A percentile compares a stretch with the other conserved stretches of the same genome.
phyloP scores from a whole-genome alignment of 2,113 vertebrate species.

The Eira barbara region DNA sequence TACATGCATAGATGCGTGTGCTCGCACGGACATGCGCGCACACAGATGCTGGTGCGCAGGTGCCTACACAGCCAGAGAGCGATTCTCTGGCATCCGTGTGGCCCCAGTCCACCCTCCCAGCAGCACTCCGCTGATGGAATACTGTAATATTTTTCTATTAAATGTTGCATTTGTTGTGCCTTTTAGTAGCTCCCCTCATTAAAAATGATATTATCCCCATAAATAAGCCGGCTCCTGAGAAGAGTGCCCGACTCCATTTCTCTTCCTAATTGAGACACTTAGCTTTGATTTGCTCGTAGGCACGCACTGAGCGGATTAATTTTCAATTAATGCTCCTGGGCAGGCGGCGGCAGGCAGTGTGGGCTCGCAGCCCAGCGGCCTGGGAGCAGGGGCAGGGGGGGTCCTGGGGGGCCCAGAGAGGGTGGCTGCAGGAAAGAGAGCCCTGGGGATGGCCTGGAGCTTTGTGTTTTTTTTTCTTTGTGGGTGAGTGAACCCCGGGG shows the following conservation, averaged over 20 bases:
- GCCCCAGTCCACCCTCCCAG: not conserved
- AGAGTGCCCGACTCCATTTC: slow-evolving; percentile 65
- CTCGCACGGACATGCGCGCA: not conserved
- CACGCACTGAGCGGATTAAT: slow-evolving; percentile 74
- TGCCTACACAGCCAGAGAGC: rapidly evolving
- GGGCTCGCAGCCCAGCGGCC: slow-evolving; percentile 50
- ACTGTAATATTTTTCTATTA: slow-evolving; percentile 74
- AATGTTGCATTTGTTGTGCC: slow-evolving; percentile 77
- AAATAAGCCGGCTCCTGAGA: slow-evolving; percentile 47
- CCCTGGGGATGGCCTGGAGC: not conserved
- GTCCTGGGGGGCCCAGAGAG: not conserved
- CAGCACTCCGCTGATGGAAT: slow-evolving; percentile 60
- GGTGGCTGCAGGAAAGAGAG: rapidly evolving
- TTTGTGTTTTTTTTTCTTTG: not conserved
- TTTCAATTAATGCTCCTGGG: slow-evolving; percentile 77
- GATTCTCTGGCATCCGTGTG: rapidly evolving
- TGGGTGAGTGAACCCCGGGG: not conserved
- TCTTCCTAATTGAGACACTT: slow-evolving; percentile 75
- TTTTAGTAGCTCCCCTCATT: slow-evolving; percentile 62
- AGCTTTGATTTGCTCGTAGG: slow-evolving; percentile 72
- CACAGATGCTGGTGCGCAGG: not conserved
- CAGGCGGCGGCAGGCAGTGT: slow-evolving; percentile 39
- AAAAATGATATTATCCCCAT: slow-evolving; percentile 61
- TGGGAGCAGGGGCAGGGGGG: not conserved
- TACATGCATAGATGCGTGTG: not conserved